Percentiles rank a stretch among this genome's conserved stretches.
Evolutionary conservation across 2,888 invertebrate species (phyloP).

Genomic region (Tolmerus cingulatus): DNA sequence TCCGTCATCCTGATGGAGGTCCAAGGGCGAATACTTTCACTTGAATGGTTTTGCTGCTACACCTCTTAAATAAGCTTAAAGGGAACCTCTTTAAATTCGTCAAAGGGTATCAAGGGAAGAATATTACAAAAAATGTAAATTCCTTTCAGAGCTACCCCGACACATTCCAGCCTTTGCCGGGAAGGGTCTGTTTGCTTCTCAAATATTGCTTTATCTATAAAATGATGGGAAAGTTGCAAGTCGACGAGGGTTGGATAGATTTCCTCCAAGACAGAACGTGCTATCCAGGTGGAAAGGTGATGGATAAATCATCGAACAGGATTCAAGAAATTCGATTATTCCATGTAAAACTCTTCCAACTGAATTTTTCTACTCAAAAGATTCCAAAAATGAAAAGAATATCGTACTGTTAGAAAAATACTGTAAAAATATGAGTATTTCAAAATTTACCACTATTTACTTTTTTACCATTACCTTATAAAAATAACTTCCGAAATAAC

Average conservation of each 20-base stretch:
- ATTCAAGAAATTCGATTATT: constrained; percentile 12
- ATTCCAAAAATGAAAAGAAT: background rate
- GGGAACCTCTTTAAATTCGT: background rate
- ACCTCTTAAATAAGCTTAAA: constrained; percentile 24
- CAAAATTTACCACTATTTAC: background rate
- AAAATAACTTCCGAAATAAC: too few relatives aligned
- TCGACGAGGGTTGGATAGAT: background rate
- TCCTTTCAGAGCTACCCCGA: background rate
- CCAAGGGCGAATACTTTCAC: background rate
- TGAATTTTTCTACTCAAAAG: background rate
- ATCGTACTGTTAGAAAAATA: background rate
- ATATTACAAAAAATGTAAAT: background rate
- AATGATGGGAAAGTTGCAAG: background rate
- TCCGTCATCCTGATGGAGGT: background rate
- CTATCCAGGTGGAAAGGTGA: background rate
- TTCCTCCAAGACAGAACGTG: background rate
- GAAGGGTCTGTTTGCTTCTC: constrained; percentile 16
- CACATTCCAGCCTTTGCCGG: background rate
- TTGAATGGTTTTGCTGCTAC: background rate
- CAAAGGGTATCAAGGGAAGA: background rate
- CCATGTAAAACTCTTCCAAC: background rate
- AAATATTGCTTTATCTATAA: constrained; percentile 17
- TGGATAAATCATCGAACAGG: constrained; percentile 5
- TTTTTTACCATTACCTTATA: background rate
- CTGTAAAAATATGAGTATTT: background rate